These are phyloP conservation scores for Caenorhabditis latens DNA, from an alignment of 1,140 invertebrate species.

Conservation along the genomic window DNA sequence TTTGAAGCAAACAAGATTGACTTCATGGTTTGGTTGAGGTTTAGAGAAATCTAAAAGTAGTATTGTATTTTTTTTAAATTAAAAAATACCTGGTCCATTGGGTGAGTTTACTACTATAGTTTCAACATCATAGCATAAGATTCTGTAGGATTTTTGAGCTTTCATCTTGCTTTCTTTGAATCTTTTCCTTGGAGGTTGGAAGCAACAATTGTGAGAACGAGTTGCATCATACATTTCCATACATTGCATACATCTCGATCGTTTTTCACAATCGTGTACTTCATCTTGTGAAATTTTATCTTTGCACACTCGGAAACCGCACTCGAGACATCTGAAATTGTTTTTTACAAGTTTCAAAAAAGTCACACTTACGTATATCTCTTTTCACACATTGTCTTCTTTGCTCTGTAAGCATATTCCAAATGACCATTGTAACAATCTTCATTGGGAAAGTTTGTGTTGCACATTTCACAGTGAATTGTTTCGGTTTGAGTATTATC, in stretches of 20 bases:
- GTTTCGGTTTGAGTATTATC: neutral
- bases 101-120: neutral
- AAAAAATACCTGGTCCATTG: neutral
- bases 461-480: neutral
- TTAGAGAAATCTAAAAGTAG: neutral
- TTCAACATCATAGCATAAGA: neutral
- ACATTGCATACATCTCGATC: neutral
- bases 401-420: neutral
- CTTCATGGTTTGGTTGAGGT: neutral
- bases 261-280: neutral
- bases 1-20: neutral
- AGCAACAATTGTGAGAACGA: neutral
- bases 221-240: neutral
- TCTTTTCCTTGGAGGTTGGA: neutral
- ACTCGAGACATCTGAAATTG: neutral
- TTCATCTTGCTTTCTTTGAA: neutral
- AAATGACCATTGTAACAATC: slow-evolving; percentile 5
- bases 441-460: slow-evolving; percentile 13
- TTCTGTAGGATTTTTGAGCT: neutral
- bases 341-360: neutral
- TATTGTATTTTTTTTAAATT: too few relatives aligned
- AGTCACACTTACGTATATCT: neutral
- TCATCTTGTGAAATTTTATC: neutral
- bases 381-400: slow-evolving; percentile 3
- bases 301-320: neutral